Evolutionary conservation across 2,797 vertebrate genomes (phyloP).

Genomic region (Streptopelia turtur): DNA sequence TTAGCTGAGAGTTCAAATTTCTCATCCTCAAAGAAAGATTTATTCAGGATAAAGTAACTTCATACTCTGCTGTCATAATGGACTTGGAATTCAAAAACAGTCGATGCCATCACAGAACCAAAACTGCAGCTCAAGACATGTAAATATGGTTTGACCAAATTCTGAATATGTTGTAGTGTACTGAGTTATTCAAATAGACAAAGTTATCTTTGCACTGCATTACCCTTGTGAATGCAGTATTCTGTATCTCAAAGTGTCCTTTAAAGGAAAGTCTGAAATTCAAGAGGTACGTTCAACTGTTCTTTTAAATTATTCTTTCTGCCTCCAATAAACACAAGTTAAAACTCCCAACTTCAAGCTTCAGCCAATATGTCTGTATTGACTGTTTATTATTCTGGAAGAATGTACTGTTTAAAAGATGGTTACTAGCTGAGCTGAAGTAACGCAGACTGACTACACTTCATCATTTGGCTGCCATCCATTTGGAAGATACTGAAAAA

Average conservation of each 20-base stretch:
- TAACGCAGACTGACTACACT: neutral
- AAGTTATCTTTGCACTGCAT: neutral
- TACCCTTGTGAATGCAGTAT: neutral
- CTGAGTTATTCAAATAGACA: neutral
- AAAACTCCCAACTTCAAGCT: neutral
- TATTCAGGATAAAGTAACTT: slow-evolving; percentile 10
- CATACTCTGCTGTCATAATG: slow-evolving; percentile 21
- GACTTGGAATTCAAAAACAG: slow-evolving; percentile 30
- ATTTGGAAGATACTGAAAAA: neutral
- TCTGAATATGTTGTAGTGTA: neutral
- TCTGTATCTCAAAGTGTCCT: neutral
- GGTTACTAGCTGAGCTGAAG: neutral
- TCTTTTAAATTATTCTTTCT: neutral
- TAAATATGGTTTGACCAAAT: neutral
- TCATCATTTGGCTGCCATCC: neutral
- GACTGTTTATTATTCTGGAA: neutral
- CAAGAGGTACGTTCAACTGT: neutral
- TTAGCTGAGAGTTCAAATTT: slow-evolving; percentile 32
- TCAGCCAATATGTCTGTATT: neutral
- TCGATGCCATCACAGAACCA: neutral
- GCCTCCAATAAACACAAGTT: neutral
- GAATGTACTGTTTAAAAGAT: neutral
- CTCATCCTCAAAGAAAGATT: slow-evolving; percentile 46
- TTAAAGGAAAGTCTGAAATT: neutral
- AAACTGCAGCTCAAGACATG: neutral